These are phyloP conservation scores for Pseudopodoces humilis DNA, from an alignment of 2,113 vertebrate genomes.

Conservation along the genomic window DNA sequence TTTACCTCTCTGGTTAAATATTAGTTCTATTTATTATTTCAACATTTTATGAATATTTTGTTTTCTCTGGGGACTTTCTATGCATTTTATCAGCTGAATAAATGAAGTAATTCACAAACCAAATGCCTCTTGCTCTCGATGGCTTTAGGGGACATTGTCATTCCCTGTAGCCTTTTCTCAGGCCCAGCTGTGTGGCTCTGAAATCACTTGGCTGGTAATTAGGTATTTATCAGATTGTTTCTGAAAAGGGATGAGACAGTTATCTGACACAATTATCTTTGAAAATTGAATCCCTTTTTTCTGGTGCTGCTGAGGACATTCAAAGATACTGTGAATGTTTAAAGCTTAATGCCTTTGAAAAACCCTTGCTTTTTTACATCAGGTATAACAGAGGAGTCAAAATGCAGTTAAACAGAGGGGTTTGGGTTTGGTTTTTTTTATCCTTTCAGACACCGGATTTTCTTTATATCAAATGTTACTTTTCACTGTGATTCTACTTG, in stretches of 20 bases:
- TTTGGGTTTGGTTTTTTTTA: not conserved
- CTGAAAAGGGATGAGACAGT: slow-evolving; percentile 78
- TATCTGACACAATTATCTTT: slow-evolving; percentile 93
- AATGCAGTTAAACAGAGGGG: not conserved
- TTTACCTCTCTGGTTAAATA: not conserved
- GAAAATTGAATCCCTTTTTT: slow-evolving; percentile 80
- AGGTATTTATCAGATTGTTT: slow-evolving; percentile 94
- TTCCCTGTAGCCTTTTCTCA: slow-evolving; percentile 55
- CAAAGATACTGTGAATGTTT: slow-evolving; percentile 60
- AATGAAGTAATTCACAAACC: slow-evolving; percentile 76
- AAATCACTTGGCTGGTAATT: slow-evolving; percentile 87
- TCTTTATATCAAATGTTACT: not conserved
- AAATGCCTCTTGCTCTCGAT: slow-evolving; percentile 37
- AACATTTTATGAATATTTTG: slow-evolving; percentile 61
- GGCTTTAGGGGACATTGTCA: slow-evolving; percentile 54
- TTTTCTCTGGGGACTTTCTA: not conserved
- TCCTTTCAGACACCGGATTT: not conserved
- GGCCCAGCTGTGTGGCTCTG: slow-evolving; percentile 68
- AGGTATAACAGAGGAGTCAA: slow-evolving; percentile 9
- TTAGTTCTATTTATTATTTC: slow-evolving; percentile 65
- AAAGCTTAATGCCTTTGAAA: slow-evolving; percentile 75
- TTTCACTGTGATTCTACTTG: not conserved
- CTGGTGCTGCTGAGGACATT: slow-evolving; percentile 73
- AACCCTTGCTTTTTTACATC: slow-evolving; percentile 58
- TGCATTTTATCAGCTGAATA: slow-evolving; percentile 73